Conservation (phyloP, 53 echinoderm and acorn worm species). For the Pentamera pediparva region DNA sequence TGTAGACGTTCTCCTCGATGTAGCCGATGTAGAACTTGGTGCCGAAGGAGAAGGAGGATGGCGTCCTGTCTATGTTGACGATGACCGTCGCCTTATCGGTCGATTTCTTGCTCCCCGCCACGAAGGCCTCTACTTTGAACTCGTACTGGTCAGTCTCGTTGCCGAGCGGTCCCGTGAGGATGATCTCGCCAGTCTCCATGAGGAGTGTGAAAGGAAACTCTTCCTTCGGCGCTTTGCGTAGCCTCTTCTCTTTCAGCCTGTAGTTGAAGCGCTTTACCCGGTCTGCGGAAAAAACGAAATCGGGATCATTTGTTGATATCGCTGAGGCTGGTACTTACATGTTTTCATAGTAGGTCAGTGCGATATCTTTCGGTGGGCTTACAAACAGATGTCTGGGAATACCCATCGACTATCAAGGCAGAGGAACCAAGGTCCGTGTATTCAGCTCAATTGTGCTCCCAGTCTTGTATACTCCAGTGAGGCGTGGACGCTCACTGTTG, state of each 20-base stretch:
- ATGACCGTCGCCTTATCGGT: not conserved
- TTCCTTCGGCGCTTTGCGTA: not conserved
- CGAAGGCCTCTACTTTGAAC: conserved; percentile 20
- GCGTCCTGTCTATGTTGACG: not conserved
- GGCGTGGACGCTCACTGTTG: too few species aligned
- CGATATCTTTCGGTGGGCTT: too few species aligned
- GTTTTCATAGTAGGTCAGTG: too few species aligned
- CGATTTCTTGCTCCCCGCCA: not conserved
- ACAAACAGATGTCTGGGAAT: too few species aligned
- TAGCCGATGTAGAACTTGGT: not conserved
- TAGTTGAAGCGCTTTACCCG: not conserved
- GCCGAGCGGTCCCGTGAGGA: conserved; percentile 1
- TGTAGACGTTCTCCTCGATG: conserved; percentile 16
- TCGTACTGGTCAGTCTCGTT: conserved; percentile 9
- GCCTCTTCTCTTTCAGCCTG: not conserved
- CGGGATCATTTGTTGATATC: too few species aligned
- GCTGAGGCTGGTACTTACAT: too few species aligned
- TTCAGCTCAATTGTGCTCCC: too few species aligned
- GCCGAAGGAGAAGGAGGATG: not conserved
- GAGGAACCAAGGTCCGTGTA: too few species aligned
- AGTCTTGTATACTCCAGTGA: too few species aligned
- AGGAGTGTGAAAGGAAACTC: conserved; percentile 4
- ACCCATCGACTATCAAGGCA: too few species aligned
- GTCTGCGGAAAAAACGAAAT: conserved; percentile 3
- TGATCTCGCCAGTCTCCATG: conserved; percentile 11